Percentiles rank a stretch among this genome's conserved stretches.
Evolutionary conservation across 2,888 invertebrate genomes (phyloP).

Genomic region (Scaeva pyrastri): DNA sequence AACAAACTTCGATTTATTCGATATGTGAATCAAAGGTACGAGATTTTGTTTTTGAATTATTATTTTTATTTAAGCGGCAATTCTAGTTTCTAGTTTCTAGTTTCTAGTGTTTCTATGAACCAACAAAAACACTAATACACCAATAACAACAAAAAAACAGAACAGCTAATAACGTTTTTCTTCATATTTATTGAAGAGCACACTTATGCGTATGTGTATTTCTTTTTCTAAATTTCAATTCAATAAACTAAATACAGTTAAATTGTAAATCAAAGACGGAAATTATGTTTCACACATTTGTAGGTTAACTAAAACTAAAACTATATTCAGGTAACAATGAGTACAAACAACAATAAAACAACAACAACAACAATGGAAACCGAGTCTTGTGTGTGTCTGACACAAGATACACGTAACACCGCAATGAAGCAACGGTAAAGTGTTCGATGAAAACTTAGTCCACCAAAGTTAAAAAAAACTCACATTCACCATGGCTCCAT

Average conservation of each 20-base stretch:
- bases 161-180: conserved; percentile 32
- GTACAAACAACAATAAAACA: conserved; percentile 65
- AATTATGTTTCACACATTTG: conserved; percentile 49
- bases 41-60: conserved; percentile 10
- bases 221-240: too few relatives aligned
- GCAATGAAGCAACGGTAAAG: conserved; percentile 82
- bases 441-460: conserved; percentile 56
- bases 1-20: conserved; percentile 29
- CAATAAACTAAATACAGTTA: conserved; percentile 28
- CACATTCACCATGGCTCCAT: conserved; percentile 65
- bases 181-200: neutral
- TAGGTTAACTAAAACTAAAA: too few relatives aligned
- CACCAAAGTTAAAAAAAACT: conserved; percentile 36
- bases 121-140: too few relatives aligned
- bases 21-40: conserved; percentile 69
- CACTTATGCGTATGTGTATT: too few relatives aligned
- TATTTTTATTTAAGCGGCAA: conserved; percentile 23
- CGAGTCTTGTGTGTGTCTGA: conserved; percentile 80
- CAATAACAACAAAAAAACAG: neutral
- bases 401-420: conserved; percentile 84
- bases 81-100: neutral
- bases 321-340: conserved; percentile 70
- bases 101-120: too few relatives aligned
- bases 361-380: conserved; percentile 74
- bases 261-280: conserved; percentile 38